A percentile compares a stretch with the other conserved stretches of the same genome.
phyloP scores from a whole-genome alignment of 1,140 invertebrate genomes.

The Anastrepha ludens region DNA sequence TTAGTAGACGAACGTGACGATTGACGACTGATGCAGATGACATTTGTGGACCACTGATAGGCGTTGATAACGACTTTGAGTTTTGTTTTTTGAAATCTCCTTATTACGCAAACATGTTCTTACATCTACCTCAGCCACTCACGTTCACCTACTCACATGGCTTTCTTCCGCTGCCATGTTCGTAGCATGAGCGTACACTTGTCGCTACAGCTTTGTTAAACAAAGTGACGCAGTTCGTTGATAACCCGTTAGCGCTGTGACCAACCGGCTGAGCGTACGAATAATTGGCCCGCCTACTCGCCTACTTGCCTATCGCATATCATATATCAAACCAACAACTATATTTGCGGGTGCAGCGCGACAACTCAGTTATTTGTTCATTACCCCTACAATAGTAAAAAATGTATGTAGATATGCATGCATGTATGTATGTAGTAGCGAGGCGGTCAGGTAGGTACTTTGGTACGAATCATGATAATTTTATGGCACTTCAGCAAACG shows the following conservation, averaged over 20 bases:
- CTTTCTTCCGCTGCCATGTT: background rate
- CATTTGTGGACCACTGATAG: background rate
- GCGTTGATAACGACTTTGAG: too few relatives aligned
- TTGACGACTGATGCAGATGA: background rate
- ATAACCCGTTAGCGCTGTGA: background rate
- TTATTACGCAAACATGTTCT: background rate
- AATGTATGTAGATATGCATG: background rate
- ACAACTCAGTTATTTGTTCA: too few relatives aligned
- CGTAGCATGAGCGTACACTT: background rate
- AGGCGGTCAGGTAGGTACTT: background rate
- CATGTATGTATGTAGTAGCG: background rate
- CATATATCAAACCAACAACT: background rate
- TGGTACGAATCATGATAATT: conserved; percentile 51
- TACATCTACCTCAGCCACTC: background rate
- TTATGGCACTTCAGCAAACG: conserved; percentile 69
- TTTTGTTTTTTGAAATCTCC: too few relatives aligned
- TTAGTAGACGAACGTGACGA: background rate
- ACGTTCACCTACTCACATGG: too few relatives aligned
- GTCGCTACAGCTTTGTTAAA: background rate
- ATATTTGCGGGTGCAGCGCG: background rate
- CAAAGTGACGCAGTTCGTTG: background rate
- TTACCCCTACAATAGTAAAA: background rate
- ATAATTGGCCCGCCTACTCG: conserved; percentile 22
- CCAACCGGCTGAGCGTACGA: conserved; percentile 39
- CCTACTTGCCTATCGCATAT: background rate